phyloP scores from a whole-genome alignment of 2,113 vertebrate species.

The Anoura caudifer region DNA sequence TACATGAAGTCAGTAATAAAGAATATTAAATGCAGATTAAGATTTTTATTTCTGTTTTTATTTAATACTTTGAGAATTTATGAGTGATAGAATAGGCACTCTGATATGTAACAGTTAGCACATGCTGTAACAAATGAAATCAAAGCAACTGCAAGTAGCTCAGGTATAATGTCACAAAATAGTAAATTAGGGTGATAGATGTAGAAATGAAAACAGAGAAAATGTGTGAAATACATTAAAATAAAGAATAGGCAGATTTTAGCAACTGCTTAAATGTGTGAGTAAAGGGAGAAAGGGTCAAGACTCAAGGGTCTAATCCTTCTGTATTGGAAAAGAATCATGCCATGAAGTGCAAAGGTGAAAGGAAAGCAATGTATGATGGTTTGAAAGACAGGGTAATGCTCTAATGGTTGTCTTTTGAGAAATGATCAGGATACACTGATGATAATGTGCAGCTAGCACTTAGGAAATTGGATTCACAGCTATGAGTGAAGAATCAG shows the following conservation, averaged over 20 bases:
- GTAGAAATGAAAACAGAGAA: neutral
- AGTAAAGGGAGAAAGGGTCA: neutral
- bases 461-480: neutral
- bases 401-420: neutral
- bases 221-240: neutral
- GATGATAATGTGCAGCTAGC: neutral
- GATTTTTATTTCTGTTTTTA: neutral
- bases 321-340: neutral
- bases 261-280: neutral
- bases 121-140: neutral
- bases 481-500: neutral
- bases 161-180: neutral
- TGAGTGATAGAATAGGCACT: neutral
- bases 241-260: neutral
- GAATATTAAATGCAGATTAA: neutral
- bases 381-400: neutral
- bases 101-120: neutral
- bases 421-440: neutral
- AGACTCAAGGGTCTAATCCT: neutral
- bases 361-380: neutral
- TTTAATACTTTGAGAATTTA: neutral
- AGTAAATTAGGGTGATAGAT: neutral
- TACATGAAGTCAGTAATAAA: neutral
- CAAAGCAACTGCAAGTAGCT: neutral
- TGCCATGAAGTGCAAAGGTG: neutral